Evolutionary conservation across 2,888 invertebrate species (phyloP), one percentile per base, ranked within the genome.

Genomic region (Pterobdella sp.): DNA sequence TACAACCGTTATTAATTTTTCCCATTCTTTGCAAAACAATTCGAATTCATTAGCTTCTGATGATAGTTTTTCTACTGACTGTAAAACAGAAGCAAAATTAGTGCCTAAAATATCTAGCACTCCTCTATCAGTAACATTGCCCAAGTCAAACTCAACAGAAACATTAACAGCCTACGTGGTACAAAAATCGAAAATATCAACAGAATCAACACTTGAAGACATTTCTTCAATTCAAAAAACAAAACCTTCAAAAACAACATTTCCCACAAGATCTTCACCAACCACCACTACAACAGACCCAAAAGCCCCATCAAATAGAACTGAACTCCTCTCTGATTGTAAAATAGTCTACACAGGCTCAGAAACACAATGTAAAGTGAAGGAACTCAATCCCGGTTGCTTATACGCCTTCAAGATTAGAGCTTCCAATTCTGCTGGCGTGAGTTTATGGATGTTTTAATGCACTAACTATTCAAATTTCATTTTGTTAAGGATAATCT

Each of bases 351-450:
- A 91, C 84, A 87, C 87, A 79, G 92, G 91, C 74, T 88, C 87
- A 78, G 90, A 90, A 78, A 85, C 87, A 73, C 91, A 91, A 82
- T 91, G 91, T 83, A 86, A 88, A 73, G 88, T 92, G 72, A 88
- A 89, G 72, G 89, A 90, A 1, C 68, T 76, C 63, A 64, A 67
- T 7, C 75, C 76, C 1, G 76, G 76, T 18, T 31, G 75, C 34
- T 29, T 74, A 1, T 93, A 93, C 84, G 86, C 88, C 77, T 89
- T 90, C 79, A 88, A 88, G 84, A 90, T 91, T 74, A 87, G 90
- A 78, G 91, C 92, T 73, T 87, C 88, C 81, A 93, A 93, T 85
- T 87, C 89, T 81, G 89, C 90, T 76, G 93, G 92, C 77, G 86
- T 86, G 80, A 80, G 85, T 77, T 26, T 35, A 35, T n/a, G 56